Evolutionary conservation across 2,888 invertebrate genomes (phyloP).

Genomic region (Smittia aterrima): DNA sequence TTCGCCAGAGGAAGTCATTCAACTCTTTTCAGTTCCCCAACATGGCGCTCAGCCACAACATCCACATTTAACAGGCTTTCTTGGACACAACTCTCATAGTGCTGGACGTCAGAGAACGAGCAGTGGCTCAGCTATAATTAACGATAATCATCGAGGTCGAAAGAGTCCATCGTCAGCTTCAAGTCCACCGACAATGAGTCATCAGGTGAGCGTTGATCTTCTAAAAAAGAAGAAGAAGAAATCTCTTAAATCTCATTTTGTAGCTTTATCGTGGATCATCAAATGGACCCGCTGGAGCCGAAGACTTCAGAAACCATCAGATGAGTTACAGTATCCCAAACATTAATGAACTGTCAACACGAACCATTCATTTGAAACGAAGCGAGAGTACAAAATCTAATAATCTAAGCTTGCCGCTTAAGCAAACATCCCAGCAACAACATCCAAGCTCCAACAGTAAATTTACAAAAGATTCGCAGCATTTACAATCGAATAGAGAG

Average conservation of each 20-base stretch:
- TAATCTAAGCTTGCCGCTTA: slow-evolving; percentile 34
- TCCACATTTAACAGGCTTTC: slow-evolving; percentile 37
- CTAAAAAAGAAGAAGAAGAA: background rate
- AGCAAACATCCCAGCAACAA: slow-evolving; percentile 13
- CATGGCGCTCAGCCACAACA: slow-evolving; percentile 44
- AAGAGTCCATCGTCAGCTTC: slow-evolving; percentile 59
- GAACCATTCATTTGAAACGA: slow-evolving; percentile 40
- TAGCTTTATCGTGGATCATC: slow-evolving; percentile 31
- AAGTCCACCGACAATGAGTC: slow-evolving; percentile 68
- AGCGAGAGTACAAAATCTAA: slow-evolving; percentile 36
- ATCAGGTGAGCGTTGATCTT: slow-evolving; percentile 57
- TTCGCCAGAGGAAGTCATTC: slow-evolving; percentile 72
- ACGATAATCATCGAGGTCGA: slow-evolving; percentile 23
- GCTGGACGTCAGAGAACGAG: slow-evolving; percentile 46
- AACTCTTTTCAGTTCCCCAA: slow-evolving; percentile 54
- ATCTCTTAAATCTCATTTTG: background rate
- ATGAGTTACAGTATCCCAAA: slow-evolving; percentile 38
- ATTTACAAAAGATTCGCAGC: background rate
- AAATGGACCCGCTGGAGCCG: background rate
- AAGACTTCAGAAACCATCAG: slow-evolving; percentile 24
- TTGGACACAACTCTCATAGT: slow-evolving; percentile 44
- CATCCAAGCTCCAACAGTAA: background rate
- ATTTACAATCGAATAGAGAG: background rate
- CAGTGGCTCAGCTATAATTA: slow-evolving; percentile 34
- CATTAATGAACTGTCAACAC: slow-evolving; percentile 37